Evolutionary conservation across 2,888 invertebrate genomes (phyloP), one percentile per base, ranked within the genome.

Genomic region (Lasioglossum figueresi): DNA sequence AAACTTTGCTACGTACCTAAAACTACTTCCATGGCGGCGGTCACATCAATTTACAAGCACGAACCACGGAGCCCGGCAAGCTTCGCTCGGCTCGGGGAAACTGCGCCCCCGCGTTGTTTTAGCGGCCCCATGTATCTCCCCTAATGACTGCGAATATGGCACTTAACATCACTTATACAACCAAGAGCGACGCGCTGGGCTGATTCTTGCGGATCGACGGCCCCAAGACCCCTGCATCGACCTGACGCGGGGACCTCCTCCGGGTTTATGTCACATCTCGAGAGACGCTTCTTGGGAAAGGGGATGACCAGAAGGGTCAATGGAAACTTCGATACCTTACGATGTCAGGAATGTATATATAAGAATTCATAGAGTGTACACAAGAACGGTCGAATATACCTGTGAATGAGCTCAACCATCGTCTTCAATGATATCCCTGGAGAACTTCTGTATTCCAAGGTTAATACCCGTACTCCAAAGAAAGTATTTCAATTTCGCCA

Each of bases 161-260:
- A 89, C 83, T 89, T 84, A 85, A 90, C 88, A 86, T 90, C 88
- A 82, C 80, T 84, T 76, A 76, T 31, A 48, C 27, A 63, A 63
- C 6, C 75, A 70, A 72, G 76, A 75, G 66, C 77, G 79, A 34
- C 27, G 70, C 59, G 68, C 45, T 16, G n/a, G 48, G 78, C 74
- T 84, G 84, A 89, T 90, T 88, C 73, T 79, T 84, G 16, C 23
- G 82, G 80, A 89, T 87, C 80, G 85, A 80, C 75, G 77, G 71
- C 73, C 77, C 27, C 16, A 6, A 31, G 27, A 14, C 27, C 27
- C 27, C 14, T 27, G 27, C 73, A 84, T 90, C 87, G 82, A 88
- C 82, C 74, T 10, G 56, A 10, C 8, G 23, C 66, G 19, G 23
- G 12, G 66, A 23, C 4, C 34, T 34, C 1, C 4, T 19, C 37